Conservation (phyloP, 2,113 vertebrate genomes). For the Antechinus stuartii region DNA sequence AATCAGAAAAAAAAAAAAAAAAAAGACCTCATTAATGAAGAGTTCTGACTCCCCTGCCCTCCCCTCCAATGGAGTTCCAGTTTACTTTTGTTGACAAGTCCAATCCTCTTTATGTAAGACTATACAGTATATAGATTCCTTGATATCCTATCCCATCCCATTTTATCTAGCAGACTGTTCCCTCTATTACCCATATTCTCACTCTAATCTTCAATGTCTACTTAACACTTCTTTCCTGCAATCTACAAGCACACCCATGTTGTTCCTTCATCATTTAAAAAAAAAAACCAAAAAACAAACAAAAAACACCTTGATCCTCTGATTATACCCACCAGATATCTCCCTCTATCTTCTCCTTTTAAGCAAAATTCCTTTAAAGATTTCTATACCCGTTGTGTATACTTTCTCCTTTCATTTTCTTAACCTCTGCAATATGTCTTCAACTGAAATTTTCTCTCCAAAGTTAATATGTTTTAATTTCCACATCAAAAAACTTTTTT, state of each 20-base stretch:
- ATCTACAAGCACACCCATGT: neutral
- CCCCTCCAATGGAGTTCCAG: neutral
- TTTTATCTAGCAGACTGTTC: neutral
- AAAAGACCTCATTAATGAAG: neutral
- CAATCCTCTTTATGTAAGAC: neutral
- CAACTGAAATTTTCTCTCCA: neutral
- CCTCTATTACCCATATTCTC: neutral
- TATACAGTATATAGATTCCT: too few species aligned
- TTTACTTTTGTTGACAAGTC: neutral
- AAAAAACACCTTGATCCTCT: neutral
- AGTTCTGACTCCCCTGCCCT: neutral
- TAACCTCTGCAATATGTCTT: neutral
- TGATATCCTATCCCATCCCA: neutral
- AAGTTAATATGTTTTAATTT: neutral
- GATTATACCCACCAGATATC: neutral
- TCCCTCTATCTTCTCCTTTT: neutral
- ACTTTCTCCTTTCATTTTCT: neutral
- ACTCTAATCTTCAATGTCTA: neutral
- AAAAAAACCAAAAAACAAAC: too few species aligned
- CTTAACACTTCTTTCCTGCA: neutral
- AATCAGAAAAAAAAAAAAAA: neutral
- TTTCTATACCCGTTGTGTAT: too few species aligned
- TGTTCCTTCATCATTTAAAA: neutral
- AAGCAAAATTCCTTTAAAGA: neutral
- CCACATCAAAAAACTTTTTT: neutral